phyloP scores from a whole-genome alignment of 2,113 vertebrate species.

The Colius striatus region DNA sequence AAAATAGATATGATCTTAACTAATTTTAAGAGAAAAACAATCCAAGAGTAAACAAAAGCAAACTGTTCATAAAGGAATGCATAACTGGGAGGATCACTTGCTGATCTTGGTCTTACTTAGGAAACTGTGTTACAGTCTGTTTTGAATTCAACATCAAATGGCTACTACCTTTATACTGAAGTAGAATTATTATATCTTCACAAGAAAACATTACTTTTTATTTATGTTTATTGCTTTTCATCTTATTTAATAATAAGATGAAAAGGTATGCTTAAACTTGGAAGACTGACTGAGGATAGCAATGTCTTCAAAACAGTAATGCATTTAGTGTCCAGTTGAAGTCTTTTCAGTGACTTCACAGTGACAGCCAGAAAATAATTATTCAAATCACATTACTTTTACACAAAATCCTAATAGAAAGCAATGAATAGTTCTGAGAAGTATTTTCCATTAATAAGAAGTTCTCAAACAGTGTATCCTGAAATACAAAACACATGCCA shows the following conservation, averaged over 20 bases:
- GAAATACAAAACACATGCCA: slow-evolving; percentile 18
- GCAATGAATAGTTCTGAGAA: not conserved
- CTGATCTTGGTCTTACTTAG: not conserved
- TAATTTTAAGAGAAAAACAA: slow-evolving; percentile 15
- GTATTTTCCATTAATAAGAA: slow-evolving; percentile 29
- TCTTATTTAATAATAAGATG: no score
- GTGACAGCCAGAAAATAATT: not conserved
- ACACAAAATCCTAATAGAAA: not conserved
- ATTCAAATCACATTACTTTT: not conserved
- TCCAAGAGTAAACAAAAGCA: slow-evolving; percentile 22
- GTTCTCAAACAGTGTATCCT: not conserved
- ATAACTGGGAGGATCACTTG: not conserved
- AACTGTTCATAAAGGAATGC: slow-evolving; percentile 4
- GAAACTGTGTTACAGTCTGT: not conserved
- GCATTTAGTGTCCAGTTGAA: not conserved
- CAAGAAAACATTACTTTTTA: not conserved
- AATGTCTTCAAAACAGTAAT: not conserved
- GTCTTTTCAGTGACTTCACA: not conserved
- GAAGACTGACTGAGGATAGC: not conserved
- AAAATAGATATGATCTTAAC: slow-evolving; percentile 23
- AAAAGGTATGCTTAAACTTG: not conserved
- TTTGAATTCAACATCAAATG: not conserved
- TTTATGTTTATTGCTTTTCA: not conserved
- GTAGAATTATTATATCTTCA: not conserved
- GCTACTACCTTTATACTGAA: not conserved